A percentile compares a stretch with the other conserved stretches of the same genome.
These are phyloP conservation scores for Coendou prehensilis DNA, from an alignment of 2,797 vertebrate species.

Conservation along the genomic window DNA sequence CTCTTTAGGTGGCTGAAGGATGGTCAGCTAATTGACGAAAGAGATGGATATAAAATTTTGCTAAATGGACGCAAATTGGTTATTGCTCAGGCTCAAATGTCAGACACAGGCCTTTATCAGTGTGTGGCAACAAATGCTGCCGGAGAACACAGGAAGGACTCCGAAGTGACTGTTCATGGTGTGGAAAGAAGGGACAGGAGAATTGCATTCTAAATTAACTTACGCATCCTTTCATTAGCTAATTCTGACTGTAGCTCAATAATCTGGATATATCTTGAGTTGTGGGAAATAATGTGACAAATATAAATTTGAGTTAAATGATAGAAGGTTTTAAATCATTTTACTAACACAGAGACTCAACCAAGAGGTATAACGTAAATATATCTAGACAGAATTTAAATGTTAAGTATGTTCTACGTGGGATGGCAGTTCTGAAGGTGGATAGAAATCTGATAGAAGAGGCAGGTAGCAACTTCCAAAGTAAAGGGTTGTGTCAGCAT, in stretches of 20 bases:
- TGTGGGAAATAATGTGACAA: background rate
- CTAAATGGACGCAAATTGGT: slow-evolving; percentile 92
- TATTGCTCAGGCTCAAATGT: slow-evolving; percentile 93
- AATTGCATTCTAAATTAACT: background rate
- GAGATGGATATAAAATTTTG: slow-evolving; percentile 90
- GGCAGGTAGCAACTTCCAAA: background rate
- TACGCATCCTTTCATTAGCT: background rate
- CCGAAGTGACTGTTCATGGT: slow-evolving; percentile 96
- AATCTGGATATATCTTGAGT: background rate
- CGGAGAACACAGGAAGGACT: slow-evolving; percentile 93
- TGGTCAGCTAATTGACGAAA: slow-evolving; percentile 90
- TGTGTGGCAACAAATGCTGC: slow-evolving; percentile 96
- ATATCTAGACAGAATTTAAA: background rate
- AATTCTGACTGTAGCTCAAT: background rate
- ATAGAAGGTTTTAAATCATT: background rate
- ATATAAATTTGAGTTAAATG: background rate
- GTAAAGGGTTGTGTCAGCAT: background rate
- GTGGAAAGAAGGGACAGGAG: slow-evolving; percentile 73
- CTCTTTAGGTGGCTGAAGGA: slow-evolving; percentile 93
- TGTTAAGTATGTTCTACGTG: background rate
- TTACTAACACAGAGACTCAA: background rate
- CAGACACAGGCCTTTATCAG: slow-evolving; percentile 94
- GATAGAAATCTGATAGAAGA: background rate
- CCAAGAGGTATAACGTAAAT: background rate
- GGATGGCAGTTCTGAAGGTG: background rate